Base-by-base conservation (phyloP, 2,888 invertebrate genomes). In the Synergus umbraculus region DNA sequence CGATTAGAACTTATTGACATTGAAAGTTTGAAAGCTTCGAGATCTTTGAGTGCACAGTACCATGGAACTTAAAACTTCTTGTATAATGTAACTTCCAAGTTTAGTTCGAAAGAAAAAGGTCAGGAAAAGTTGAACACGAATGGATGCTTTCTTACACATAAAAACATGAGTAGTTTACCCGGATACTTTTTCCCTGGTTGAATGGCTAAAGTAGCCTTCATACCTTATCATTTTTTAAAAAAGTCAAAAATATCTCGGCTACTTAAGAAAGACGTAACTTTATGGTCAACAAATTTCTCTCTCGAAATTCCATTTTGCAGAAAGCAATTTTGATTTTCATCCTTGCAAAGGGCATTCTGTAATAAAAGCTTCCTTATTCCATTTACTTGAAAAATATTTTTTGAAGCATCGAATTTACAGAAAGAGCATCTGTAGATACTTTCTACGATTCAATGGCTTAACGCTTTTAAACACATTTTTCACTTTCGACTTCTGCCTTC, bases 41-140 rank as follows among this genome's bases (percentile, higher is more conserved):
- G 18, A 67, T 67, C 66, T 67, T 64, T 22, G 18, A 18, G 66
- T 67, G 43, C 44, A 67, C 10, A 67, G 22, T 67, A 67, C 9
- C 4, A 18, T 18, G 8, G 18, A 44, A 10, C 43, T 44, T 44
- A 13, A 67, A 67, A 67, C 18, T 67, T 67, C 22, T 67, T 67
- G 44, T 44, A 67, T 67, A 44, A 41, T 67, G 18, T 46, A 67
- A 22, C 66, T 67, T 44, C 13, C 66, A 44, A 18, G 43, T 67
- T 44, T 44, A 46, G 44, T 44, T 67, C 22, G 22, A 22, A 44
- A 41, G 44, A 44, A 67, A 67, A 67, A 67, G 44, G 12, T 67
- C 13, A 7, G 18, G 44, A 67, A 22, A 67, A 44, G 44, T 44
- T 44, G 44, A 67, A 18, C 66, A 44, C 66, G 12, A 67, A 18